phyloP scores from a whole-genome alignment of 2,113 vertebrate species.

The Psettodes erumei region DNA sequence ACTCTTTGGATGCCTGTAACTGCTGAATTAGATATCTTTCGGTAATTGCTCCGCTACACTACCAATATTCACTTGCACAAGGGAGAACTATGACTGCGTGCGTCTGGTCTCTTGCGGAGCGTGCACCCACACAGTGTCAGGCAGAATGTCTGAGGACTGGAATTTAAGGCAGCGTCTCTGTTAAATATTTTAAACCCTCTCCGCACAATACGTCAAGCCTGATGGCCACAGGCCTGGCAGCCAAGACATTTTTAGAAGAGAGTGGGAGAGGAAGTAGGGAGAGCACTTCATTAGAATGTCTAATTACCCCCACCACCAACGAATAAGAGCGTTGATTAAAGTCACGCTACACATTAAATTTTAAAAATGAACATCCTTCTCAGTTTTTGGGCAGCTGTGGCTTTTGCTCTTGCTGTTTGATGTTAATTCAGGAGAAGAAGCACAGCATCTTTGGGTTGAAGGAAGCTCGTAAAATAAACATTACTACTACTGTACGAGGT shows the following conservation, averaged over 20 bases:
- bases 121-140: constrained; percentile 43
- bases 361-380: constrained; percentile 59
- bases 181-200: constrained; percentile 84
- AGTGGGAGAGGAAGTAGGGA: constrained; percentile 72
- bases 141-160: constrained; percentile 65
- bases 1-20: constrained; percentile 11
- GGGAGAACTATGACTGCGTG: constrained; percentile 26
- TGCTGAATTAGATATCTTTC: constrained; percentile 49
- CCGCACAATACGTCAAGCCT: constrained; percentile 78
- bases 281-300: constrained; percentile 83
- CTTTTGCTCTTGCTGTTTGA: constrained; percentile 44
- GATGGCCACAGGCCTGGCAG: constrained; percentile 73
- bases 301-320: constrained; percentile 79
- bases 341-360: constrained; percentile 75
- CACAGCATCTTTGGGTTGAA: constrained; percentile 35
- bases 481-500: constrained; percentile 42
- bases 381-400: constrained; percentile 28
- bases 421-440: constrained; percentile 38
- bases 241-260: constrained; percentile 81
- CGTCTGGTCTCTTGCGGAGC: constrained; percentile 38
- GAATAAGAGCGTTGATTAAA: constrained; percentile 80
- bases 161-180: constrained; percentile 79
- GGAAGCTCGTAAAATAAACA: constrained; percentile 67
- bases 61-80: constrained; percentile 43
- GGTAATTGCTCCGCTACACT: constrained; percentile 43